Evolutionary conservation across 2,888 invertebrate genomes (phyloP).

Genomic region (Eristalinus aeneus): DNA sequence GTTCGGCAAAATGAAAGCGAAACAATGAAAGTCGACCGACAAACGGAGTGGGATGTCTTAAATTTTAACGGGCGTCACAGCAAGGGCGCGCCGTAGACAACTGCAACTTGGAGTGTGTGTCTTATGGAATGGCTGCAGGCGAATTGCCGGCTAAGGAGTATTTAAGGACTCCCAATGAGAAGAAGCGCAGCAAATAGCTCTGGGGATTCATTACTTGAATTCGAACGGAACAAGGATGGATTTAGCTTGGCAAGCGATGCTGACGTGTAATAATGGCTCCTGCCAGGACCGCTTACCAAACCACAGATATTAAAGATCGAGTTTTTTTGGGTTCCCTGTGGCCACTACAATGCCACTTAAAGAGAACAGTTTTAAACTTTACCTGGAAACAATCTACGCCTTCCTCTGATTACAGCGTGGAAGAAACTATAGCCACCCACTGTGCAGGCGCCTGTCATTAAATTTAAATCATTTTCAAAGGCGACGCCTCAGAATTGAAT

Average conservation of each 20-base stretch:
- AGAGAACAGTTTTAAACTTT: too few relatives aligned
- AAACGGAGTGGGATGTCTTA: conserved; percentile 37
- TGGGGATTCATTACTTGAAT: not conserved
- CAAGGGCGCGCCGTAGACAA: not conserved
- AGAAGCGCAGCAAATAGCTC: not conserved
- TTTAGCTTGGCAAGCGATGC: not conserved
- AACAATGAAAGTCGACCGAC: conserved; percentile 46
- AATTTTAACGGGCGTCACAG: conserved; percentile 41
- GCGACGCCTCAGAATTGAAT: not conserved
- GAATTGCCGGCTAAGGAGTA: conserved; percentile 47
- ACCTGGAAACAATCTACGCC: too few relatives aligned
- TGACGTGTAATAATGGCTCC: not conserved
- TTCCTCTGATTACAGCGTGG: too few relatives aligned
- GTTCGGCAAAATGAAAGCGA: conserved; percentile 49
- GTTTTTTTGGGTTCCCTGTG: not conserved
- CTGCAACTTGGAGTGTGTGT: conserved; percentile 15
- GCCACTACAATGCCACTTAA: too few relatives aligned
- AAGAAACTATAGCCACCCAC: not conserved
- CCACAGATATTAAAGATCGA: not conserved
- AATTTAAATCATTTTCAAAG: not conserved
- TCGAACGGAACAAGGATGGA: not conserved
- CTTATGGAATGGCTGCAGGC: conserved; percentile 36
- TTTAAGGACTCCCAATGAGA: conserved; percentile 40
- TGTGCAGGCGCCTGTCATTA: not conserved
- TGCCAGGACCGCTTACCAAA: not conserved